Base-by-base conservation (phyloP, 2,113 vertebrate genomes). In the Rafetus swinhoei region DNA sequence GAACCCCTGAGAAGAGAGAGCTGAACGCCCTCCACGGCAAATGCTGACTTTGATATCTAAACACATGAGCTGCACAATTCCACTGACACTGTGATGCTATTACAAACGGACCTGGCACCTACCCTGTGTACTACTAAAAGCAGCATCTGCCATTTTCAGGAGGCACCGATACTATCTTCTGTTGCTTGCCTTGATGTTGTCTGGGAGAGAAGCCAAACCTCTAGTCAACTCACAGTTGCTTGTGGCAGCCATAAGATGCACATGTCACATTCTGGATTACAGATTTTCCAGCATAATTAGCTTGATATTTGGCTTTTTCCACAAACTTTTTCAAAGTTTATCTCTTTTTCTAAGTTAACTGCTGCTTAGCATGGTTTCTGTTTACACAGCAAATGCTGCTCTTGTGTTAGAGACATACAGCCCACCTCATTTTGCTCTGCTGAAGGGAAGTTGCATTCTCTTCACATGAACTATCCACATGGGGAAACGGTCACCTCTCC, bases 211-310 rank as follows among this genome's bases (percentile, higher is more conserved):
- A 79, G 65, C 27, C 87, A 94, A 77, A 59, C 21, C n/a, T 79
- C 45, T 15, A 35, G 39, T 9, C 53, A 82, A 1, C 52, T 18
- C 76, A 56, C 81, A 84, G 32, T 24, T 57, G 50, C 55, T 21
- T 57, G 65, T 62, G 85, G 53, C 56, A 87, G 55, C 81, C 2
- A 3, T 69, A 19, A 59, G 16, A 56, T 82, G 72, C 74, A 35
- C 1, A 0, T 53, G 4, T 52, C 52, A 7, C 0, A 0, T 19
- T 39, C 32, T 79, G 81, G 22, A 52, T 15, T 77, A 39, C 1
- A 19, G 55, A 83, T 50, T 53, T 59, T 25, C 13, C 25, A 0
- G 50, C 29, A 85, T 84, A 22, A 83, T 54, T 55, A 91, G 57
- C 35, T 79, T 72, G 80, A 84, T 45, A 11, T 77, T 76, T 56